Conservation (phyloP, 2,113 vertebrate genomes). For the Bostrychus sinensis region DNA sequence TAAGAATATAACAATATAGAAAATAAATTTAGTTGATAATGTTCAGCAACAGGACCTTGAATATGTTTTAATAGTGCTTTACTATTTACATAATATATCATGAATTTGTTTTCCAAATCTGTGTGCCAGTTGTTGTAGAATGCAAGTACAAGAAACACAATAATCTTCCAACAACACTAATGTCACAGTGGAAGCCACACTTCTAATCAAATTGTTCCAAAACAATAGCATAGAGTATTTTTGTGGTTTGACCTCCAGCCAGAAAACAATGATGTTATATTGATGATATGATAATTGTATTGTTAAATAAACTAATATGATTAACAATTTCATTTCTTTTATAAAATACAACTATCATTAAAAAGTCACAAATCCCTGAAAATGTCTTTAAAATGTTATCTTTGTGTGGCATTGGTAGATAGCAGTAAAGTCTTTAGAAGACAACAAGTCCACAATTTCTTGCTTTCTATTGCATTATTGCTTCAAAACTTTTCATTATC, state of each 20-base stretch:
- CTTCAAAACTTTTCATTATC: slow-evolving; percentile 59
- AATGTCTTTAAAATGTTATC: not conserved
- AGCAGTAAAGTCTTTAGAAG: slow-evolving; percentile 20
- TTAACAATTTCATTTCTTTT: not conserved
- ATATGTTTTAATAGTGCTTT: slow-evolving; percentile 4
- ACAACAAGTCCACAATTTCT: slow-evolving; percentile 44
- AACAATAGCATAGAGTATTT: not conserved
- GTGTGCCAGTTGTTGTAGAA: not conserved
- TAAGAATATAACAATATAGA: not conserved
- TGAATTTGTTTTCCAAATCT: slow-evolving; percentile 6
- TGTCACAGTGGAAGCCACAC: slow-evolving; percentile 4
- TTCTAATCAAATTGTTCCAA: not conserved
- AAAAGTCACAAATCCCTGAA: slow-evolving; percentile 6
- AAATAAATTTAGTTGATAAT: not conserved
- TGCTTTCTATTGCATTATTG: slow-evolving; percentile 73
- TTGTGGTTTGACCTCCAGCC: not conserved
- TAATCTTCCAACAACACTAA: slow-evolving; percentile 1
- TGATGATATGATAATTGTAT: not conserved
- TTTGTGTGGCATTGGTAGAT: slow-evolving; percentile 20
- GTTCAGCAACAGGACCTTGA: slow-evolving; percentile 1
- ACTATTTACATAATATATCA: not conserved
- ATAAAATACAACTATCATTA: slow-evolving; percentile 6
- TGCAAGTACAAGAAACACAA: slow-evolving; percentile 5
- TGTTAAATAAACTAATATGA: not conserved
- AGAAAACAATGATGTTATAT: not conserved